These are phyloP conservation scores for Cirrhinus mrigala DNA, from an alignment of 2,797 vertebrate genomes.

Conservation along the genomic window DNA sequence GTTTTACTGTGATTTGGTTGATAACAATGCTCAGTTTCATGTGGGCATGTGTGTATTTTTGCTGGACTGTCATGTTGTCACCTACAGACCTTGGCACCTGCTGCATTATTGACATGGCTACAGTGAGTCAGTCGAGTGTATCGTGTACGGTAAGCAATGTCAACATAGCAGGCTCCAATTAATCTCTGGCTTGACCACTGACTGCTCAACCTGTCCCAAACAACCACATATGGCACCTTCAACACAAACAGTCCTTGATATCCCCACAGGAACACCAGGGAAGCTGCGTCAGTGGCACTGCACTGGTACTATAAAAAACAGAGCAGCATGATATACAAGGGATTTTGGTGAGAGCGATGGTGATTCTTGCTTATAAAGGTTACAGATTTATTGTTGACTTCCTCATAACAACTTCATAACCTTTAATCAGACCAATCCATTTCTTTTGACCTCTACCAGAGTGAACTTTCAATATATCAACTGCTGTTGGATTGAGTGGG, in stretches of 20 bases:
- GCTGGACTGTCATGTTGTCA: slow-evolving; percentile 25
- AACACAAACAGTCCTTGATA: slow-evolving; percentile 21
- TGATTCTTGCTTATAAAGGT: neutral
- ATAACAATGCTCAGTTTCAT: neutral
- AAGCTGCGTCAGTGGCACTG: neutral
- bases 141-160: slow-evolving; percentile 22
- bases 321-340: neutral
- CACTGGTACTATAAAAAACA: neutral
- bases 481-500: neutral
- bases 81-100: slow-evolving; percentile 42
- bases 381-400: slow-evolving; percentile 7
- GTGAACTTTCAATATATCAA: neutral
- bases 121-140: slow-evolving; percentile 21
- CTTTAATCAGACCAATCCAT: neutral
- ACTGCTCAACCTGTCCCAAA: slow-evolving; percentile 20
- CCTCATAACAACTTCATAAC: neutral
- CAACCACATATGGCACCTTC: slow-evolving; percentile 31
- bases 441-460: neutral
- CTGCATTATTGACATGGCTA: slow-evolving; percentile 43
- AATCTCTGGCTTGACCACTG: slow-evolving; percentile 44
- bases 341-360: neutral
- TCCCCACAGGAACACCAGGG: slow-evolving; percentile 1
- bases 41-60: slow-evolving; percentile 21
- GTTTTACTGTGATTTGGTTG: slow-evolving; percentile 18
- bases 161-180: slow-evolving; percentile 36